Evolutionary conservation across 2,888 invertebrate species (phyloP).

Genomic region (Drosophila fulvimacula): DNA sequence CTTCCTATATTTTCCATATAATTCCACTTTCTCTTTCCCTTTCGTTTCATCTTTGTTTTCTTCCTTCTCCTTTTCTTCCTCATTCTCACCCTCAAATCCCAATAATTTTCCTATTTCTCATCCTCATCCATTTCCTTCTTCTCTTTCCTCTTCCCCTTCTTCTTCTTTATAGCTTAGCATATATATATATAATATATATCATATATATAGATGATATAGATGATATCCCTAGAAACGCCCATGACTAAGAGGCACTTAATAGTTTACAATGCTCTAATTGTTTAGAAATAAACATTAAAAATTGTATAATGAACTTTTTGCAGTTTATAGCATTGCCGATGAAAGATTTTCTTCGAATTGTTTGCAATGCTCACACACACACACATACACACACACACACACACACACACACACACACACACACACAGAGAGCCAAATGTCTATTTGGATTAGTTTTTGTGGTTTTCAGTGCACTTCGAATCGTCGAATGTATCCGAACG

Average conservation of each 20-base stretch:
- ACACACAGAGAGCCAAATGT: not conserved
- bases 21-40: too few relatives aligned
- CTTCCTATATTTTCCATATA: too few relatives aligned
- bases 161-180: too few relatives aligned
- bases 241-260: slow-evolving; percentile 9
- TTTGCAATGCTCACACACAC: slow-evolving; percentile 7
- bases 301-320: slow-evolving; percentile 1
- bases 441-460: slow-evolving; percentile 39
- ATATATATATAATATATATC: too few relatives aligned
- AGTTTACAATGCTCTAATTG: not conserved
- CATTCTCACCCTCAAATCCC: too few relatives aligned
- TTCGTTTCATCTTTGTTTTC: too few relatives aligned
- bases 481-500: slow-evolving; percentile 21
- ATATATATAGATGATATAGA: too few relatives aligned
- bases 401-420: not conserved
- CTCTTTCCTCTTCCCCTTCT: too few relatives aligned
- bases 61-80: too few relatives aligned
- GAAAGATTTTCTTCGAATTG: slow-evolving; percentile 34
- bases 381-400: not conserved
- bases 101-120: too few relatives aligned
- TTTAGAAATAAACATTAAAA: not conserved
- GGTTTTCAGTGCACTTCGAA: slow-evolving; percentile 34
- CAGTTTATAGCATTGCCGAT: slow-evolving; percentile 25
- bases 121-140: not conserved
- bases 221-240: not conserved